Evolutionary conservation across 2,888 invertebrate genomes (phyloP).

Genomic region (Oligia strigilis): DNA sequence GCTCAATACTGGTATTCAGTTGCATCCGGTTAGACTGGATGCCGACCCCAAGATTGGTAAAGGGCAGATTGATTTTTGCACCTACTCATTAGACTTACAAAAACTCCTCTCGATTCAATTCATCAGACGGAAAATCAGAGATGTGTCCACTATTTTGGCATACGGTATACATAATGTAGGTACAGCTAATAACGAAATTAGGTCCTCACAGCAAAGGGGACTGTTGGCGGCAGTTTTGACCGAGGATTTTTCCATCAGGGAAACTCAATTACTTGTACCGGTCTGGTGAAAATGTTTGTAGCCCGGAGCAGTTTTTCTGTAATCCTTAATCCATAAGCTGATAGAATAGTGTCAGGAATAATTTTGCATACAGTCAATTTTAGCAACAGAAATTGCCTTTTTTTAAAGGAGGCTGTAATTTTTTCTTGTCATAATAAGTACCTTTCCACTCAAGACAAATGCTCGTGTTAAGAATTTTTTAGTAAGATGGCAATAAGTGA

Average conservation of each 20-base stretch:
- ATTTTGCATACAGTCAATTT: neutral
- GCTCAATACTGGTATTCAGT: neutral
- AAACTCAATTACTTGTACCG: constrained; percentile 48
- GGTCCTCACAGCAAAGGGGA: constrained; percentile 21
- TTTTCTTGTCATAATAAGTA: neutral
- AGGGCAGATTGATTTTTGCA: neutral
- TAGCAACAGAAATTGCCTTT: neutral
- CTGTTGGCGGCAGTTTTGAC: constrained; percentile 24
- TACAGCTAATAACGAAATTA: constrained; percentile 36
- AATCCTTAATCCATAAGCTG: neutral
- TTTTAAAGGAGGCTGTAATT: neutral
- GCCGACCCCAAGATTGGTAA: neutral
- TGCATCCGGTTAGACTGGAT: neutral
- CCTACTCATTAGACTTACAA: neutral
- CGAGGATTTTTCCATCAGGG: constrained; percentile 36
- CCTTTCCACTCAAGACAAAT: neutral
- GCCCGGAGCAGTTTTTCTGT: constrained; percentile 11
- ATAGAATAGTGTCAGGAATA: neutral
- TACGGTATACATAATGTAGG: neutral
- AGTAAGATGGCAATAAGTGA: neutral
- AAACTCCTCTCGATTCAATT: neutral
- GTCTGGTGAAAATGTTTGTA: constrained; percentile 28
- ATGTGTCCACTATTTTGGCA: neutral
- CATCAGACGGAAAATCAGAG: neutral
- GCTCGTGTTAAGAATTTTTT: neutral